A percentile compares a stretch with the other conserved stretches of the same genome.
Evolutionary conservation across 2,888 invertebrate genomes (phyloP).

Genomic region (Melolontha melolontha): DNA sequence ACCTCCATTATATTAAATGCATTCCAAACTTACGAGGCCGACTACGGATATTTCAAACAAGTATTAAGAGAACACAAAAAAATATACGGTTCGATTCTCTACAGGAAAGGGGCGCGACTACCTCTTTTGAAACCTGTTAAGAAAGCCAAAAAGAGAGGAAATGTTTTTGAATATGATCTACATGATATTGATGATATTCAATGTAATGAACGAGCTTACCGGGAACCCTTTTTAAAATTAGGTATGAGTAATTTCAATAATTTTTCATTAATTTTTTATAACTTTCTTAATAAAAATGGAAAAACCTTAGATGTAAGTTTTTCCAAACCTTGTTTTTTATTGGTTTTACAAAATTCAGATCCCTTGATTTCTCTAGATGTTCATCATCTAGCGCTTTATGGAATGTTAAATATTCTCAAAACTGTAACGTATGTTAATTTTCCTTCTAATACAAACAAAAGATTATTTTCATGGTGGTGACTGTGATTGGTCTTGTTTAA

Average conservation of each 20-base stretch:
- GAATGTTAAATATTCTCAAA: too few species aligned
- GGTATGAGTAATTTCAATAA: slow-evolving; percentile 12
- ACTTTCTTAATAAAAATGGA: too few species aligned
- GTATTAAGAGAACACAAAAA: slow-evolving; percentile 35
- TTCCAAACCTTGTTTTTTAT: too few species aligned
- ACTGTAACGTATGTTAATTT: too few species aligned
- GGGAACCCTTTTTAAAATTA: slow-evolving; percentile 34
- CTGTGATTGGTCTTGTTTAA: too few species aligned
- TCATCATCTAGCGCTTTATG: too few species aligned
- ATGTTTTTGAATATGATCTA: slow-evolving; percentile 39
- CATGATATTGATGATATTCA: slow-evolving; percentile 37
- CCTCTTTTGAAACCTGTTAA: slow-evolving; percentile 22
- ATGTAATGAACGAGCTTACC: slow-evolving; percentile 28
- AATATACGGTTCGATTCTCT: slow-evolving; percentile 39
- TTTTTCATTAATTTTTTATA: too few species aligned
- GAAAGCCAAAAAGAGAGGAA: slow-evolving; percentile 32
- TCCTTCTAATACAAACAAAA: too few species aligned
- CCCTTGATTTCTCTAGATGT: too few species aligned
- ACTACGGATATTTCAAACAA: slow-evolving; percentile 31
- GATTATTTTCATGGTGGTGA: too few species aligned
- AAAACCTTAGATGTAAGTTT: too few species aligned
- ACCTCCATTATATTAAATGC: slow-evolving; percentile 33
- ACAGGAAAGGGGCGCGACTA: slow-evolving; percentile 38
- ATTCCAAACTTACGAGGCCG: slow-evolving; percentile 33
- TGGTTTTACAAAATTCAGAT: too few species aligned